Percentiles rank a stretch among this genome's conserved stretches.
Conservation (phyloP, 2,797 vertebrate genomes). For the Sebastolobus alascanus region DNA sequence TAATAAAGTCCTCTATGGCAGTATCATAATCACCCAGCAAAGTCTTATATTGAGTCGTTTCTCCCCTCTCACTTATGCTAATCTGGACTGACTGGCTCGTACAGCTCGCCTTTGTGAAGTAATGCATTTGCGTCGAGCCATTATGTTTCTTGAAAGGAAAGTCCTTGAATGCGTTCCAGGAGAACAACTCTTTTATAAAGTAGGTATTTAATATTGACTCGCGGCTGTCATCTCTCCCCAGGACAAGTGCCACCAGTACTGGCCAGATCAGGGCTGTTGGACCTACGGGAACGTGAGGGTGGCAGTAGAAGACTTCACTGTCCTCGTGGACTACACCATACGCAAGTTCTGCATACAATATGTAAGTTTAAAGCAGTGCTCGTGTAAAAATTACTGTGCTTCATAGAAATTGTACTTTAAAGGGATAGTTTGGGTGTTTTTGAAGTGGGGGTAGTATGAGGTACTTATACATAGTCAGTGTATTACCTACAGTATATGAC, state of each 20-base stretch:
- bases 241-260: conserved; percentile 98
- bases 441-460: too few relatives aligned
- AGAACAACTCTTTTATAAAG: background rate
- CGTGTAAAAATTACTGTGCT: background rate
- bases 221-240: conserved; percentile 58
- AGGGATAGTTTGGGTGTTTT: too few relatives aligned
- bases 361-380: conserved; percentile 78
- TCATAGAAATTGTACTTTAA: accelerated
- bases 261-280: conserved; percentile 99
- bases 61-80: conserved; percentile 6
- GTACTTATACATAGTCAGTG: too few relatives aligned
- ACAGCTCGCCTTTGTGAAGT: conserved; percentile 12
- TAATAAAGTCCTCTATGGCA: conserved; percentile 66
- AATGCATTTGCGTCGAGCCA: conserved; percentile 3
- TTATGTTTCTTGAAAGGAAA: conserved; percentile 14
- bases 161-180: background rate
- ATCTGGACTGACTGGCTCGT: conserved; percentile 59
- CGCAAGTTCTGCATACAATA: conserved; percentile 97
- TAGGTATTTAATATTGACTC: background rate
- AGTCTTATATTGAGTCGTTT: conserved; percentile 64
- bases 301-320: conserved; percentile 93
- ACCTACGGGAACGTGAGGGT: conserved; percentile 93
- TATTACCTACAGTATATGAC: background rate
- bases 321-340: conserved; percentile 96
- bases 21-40: conserved; percentile 68